A percentile compares a stretch with the other conserved stretches of the same genome.
Conservation (phyloP, 2,888 invertebrate genomes). For the Doris montereyensis region DNA sequence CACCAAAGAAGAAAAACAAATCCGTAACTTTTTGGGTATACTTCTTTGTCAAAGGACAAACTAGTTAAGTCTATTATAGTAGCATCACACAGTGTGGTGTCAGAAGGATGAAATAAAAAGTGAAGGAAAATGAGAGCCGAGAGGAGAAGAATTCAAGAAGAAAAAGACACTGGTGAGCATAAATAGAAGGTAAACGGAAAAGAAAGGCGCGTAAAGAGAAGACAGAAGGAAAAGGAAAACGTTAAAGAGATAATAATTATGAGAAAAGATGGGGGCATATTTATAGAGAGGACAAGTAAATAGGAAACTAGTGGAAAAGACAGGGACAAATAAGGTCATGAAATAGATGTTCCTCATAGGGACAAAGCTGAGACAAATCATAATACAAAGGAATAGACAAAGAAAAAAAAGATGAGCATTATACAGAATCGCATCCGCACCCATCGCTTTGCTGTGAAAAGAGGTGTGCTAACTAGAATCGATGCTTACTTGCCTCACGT, state of each 20-base stretch:
- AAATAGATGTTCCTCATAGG: not conserved
- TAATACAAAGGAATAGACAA: not conserved
- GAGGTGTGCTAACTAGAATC: too few species aligned
- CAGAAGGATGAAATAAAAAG: not conserved
- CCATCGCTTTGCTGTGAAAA: too few species aligned
- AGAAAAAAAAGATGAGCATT: not conserved
- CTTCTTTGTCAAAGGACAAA: too few species aligned
- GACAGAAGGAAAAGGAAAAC: not conserved
- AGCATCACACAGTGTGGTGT: too few species aligned
- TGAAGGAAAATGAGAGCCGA: not conserved
- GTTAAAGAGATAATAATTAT: not conserved
- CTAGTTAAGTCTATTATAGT: too few species aligned
- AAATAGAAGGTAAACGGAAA: not conserved
- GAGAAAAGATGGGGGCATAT: not conserved
- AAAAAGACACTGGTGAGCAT: constrained; percentile 4
- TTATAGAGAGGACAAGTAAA: not conserved
- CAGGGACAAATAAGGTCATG: not conserved
- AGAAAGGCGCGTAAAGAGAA: not conserved
- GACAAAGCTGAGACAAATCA: not conserved
- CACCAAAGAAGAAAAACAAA: too few species aligned
- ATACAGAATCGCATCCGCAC: not conserved
- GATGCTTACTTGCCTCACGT: too few species aligned
- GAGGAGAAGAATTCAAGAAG: constrained; percentile 2
- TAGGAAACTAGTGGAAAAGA: not conserved
- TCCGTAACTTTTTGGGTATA: too few species aligned